A percentile compares a stretch with the other conserved stretches of the same genome.
These are phyloP conservation scores for Sycophaga agraensis DNA, from an alignment of 1,140 invertebrate genomes.

Conservation along the genomic window DNA sequence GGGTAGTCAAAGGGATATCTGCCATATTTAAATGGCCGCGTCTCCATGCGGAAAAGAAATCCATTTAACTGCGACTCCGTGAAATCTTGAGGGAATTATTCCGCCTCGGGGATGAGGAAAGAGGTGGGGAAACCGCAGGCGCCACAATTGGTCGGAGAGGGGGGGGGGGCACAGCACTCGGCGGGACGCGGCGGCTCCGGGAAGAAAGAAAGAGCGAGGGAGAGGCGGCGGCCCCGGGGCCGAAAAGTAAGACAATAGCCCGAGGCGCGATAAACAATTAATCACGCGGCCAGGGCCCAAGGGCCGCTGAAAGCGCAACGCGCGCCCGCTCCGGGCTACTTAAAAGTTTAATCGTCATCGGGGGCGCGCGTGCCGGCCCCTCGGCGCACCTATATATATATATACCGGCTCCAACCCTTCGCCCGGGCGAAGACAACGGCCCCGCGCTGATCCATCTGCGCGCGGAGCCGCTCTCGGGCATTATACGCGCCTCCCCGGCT, in stretches of 20 bases:
- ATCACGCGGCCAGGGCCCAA: background rate
- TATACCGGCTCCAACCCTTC: conserved; percentile 38
- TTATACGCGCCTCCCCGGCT: background rate
- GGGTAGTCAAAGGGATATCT: no score
- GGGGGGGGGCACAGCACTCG: background rate
- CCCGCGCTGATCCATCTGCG: conserved; percentile 12
- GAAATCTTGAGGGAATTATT: no score
- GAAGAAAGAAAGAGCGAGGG: conserved; percentile 10
- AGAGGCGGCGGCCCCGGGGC: no score
- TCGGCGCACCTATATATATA: no score
- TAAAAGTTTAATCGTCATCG: conserved; percentile 14
- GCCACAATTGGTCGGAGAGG: background rate
- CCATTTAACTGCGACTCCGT: no score
- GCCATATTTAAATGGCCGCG: no score
- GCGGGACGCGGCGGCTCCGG: no score
- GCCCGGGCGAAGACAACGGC: background rate
- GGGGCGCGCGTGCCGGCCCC: background rate
- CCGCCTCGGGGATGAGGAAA: no score
- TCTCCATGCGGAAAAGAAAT: no score
- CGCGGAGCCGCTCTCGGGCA: background rate
- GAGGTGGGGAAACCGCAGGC: background rate
- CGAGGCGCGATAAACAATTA: no score
- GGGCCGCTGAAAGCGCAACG: conserved; percentile 47
- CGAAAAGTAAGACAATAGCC: no score
- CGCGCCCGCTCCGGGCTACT: conserved; percentile 36